phyloP scores from a whole-genome alignment of 2,797 vertebrate species.

The Sebastes oblongus region DNA sequence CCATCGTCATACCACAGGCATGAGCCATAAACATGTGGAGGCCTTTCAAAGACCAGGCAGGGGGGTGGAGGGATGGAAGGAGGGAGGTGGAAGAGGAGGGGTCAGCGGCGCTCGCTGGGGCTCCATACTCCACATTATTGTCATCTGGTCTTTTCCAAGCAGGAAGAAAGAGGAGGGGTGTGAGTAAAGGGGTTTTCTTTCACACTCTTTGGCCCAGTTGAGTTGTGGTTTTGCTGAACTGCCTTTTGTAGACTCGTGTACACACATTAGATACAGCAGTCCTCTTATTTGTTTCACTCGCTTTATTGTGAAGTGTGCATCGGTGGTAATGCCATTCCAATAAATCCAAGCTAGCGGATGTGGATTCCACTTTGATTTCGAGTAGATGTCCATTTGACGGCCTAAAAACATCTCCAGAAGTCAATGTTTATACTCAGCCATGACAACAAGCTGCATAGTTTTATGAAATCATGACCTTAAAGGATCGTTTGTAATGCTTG shows the following conservation, averaged over 20 bases:
- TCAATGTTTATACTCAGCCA: not conserved
- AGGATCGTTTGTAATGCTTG: not conserved
- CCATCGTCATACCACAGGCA: slow-evolving; percentile 87
- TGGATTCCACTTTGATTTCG: not conserved
- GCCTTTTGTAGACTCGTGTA: slow-evolving; percentile 55
- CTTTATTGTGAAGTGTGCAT: slow-evolving; percentile 6
- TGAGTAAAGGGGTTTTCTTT: slow-evolving; percentile 50
- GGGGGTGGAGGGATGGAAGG: slow-evolving; percentile 58
- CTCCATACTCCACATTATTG: slow-evolving; percentile 76
- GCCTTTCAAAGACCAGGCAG: slow-evolving; percentile 77
- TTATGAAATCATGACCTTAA: not conserved
- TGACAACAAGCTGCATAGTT: not conserved
- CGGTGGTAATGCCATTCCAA: not conserved
- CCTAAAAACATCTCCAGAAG: not conserved
- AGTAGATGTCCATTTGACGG: not conserved
- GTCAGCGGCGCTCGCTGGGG: slow-evolving; percentile 63
- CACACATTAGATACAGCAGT: slow-evolving; percentile 37
- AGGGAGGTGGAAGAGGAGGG: slow-evolving; percentile 66
- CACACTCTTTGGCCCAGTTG: slow-evolving; percentile 57
- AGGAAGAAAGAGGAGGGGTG: slow-evolving; percentile 71
- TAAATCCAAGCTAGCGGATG: not conserved
- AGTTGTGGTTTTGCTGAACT: slow-evolving; percentile 63
- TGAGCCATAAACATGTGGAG: slow-evolving; percentile 85
- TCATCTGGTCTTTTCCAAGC: slow-evolving; percentile 79
- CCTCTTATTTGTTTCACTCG: slow-evolving; percentile 46